Conservation (phyloP, 2,888 invertebrate genomes). For the Adela reaumurella region DNA sequence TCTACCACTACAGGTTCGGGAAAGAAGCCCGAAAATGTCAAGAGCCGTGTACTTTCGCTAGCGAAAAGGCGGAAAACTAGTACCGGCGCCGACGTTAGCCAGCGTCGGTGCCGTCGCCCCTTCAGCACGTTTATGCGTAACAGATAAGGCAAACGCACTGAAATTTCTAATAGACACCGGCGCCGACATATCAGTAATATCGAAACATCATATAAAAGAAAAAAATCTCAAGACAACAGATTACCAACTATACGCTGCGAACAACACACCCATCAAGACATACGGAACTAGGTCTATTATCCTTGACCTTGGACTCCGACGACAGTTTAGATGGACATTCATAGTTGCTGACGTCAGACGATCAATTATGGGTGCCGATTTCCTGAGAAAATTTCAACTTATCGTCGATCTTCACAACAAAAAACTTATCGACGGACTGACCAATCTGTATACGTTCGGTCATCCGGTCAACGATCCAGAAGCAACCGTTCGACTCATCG, state of each 20-base stretch:
- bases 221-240: no score
- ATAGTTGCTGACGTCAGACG: neutral
- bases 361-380: constrained; percentile 4
- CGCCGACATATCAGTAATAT: neutral
- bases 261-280: constrained; percentile 1
- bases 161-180: neutral
- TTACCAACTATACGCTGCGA: constrained; percentile 5
- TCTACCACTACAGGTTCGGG: constrained; percentile 4
- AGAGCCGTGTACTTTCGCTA: constrained; percentile 1
- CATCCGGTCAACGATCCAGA: neutral
- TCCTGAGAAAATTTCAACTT: constrained; percentile 2
- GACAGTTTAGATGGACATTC: neutral
- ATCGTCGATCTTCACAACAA: constrained; percentile 6
- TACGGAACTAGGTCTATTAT: neutral
- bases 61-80: neutral
- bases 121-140: neutral
- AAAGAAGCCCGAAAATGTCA: constrained; percentile 3
- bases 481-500: neutral
- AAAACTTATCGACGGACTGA: constrained; percentile 3
- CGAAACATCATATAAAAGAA: neutral
- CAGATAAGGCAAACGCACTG: neutral
- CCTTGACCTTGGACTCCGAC: neutral
- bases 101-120: neutral
- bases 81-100: neutral
- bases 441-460: neutral